These are phyloP conservation scores for Polyploca ridens DNA, from an alignment of 2,888 invertebrate species.

Conservation along the genomic window DNA sequence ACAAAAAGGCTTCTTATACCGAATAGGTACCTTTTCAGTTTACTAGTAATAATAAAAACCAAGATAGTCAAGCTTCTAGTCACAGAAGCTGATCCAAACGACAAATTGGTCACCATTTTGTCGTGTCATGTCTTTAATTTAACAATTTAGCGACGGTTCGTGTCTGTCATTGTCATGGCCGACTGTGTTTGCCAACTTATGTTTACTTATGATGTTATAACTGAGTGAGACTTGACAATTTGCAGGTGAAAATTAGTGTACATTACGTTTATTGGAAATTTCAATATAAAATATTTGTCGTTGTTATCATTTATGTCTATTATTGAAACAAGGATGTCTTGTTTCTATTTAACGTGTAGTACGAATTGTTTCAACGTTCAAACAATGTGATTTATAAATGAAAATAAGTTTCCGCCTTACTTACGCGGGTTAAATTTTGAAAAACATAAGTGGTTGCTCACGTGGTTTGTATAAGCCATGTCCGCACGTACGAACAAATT, in stretches of 20 bases:
- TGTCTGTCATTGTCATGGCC: conserved; percentile 63
- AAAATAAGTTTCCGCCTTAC: too few species aligned
- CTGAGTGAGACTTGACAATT: conserved; percentile 15
- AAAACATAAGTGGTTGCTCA: too few species aligned
- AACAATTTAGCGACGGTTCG: conserved; percentile 40
- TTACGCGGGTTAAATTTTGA: too few species aligned
- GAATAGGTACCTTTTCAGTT: too few species aligned
- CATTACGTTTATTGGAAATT: conserved; percentile 6
- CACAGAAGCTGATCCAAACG: conserved; percentile 19
- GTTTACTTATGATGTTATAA: conserved; percentile 25
- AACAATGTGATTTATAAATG: too few species aligned
- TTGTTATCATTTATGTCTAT: background rate
- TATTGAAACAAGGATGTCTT: background rate
- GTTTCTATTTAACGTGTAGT: background rate
- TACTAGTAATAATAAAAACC: too few species aligned
- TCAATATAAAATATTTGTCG: conserved; percentile 1
- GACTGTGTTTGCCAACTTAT: conserved; percentile 30
- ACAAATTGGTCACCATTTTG: conserved; percentile 29
- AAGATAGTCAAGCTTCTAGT: background rate
- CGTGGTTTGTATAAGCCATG: too few species aligned
- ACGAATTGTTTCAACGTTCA: too few species aligned
- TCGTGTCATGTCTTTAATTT: conserved; percentile 42
- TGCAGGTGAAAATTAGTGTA: conserved; percentile 16
- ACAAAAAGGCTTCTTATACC: too few species aligned
- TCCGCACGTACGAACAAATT: too few species aligned